Evolutionary conservation across 2,888 invertebrate genomes (phyloP), one percentile per base, ranked within the genome.

Genomic region (Cerastis leucographa): DNA sequence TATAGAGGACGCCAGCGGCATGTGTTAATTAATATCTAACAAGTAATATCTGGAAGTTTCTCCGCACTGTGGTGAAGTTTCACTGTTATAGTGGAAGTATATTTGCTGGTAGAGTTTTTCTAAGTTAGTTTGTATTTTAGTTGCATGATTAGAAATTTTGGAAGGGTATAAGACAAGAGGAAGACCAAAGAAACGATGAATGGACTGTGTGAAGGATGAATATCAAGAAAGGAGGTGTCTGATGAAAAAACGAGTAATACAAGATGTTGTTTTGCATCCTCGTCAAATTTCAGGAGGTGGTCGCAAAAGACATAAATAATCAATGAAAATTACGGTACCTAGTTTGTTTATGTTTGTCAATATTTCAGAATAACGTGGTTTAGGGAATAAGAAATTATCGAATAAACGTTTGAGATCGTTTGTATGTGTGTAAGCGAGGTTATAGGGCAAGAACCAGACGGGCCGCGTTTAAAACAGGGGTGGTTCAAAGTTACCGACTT

Each of bases 11-110:
- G 87, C 87, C 89, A 85, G 84, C 84, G 90, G 92, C 93, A 94
- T 94, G 95, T 94, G 95, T 94, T 95, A 95, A 95, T 95, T 95
- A 95, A 94, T 94, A 89, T 89, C 89, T 90, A 90, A 93, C 93
- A 90, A 93, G 92, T 87, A 87, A 88, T 88, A 88, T 85, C 88
- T 65, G 62, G 78, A 72, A 69, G 77, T 87, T 87, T 87, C 87
- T 62, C 87, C 80, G 82, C 70, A 64, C 74, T 59, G 66, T 72
- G 62, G 71, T 59, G 61, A 40, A 59, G 74, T 85, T 85, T 74
- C 85, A 66, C 85, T 85, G 74, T 78, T 81, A 72, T 40, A 54
- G 56, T 81, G 11, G 56, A 49, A 46, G 42, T 71, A 6, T 76
- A 51, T 84, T 78, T 59, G 51, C 22, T 56, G 75, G 8, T 61